Base-by-base conservation (phyloP, 2,888 invertebrate genomes). In the Stictocephala bisonia region DNA sequence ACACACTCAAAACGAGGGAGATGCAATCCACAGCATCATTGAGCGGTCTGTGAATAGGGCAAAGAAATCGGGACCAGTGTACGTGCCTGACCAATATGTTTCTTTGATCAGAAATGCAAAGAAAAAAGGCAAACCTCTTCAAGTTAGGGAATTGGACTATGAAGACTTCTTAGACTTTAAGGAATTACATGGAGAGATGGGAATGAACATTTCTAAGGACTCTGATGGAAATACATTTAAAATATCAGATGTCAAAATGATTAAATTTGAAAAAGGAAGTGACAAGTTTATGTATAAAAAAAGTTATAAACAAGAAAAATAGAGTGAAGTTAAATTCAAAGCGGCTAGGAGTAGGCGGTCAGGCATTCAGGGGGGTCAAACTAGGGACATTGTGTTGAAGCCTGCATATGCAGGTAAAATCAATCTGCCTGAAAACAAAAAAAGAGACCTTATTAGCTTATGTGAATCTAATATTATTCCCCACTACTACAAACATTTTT, bases 61-160 rank as follows among this genome's bases (percentile, higher is more conserved):
- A 11, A 70, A 76, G 68, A 75, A 75, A 72, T 73, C 74, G 58
- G 75, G 76, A 20, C 73, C 78, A 15, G 74, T 78, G 27, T 78
- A 78, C 58, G 68, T 74, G 31, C 77, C 79, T 58, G 75, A 75
- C n/a, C 72, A 74, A 67, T 77, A 75, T 70, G 72, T 72, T 66
- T 77, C 77, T 20, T 56, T 80, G 27, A 81, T 81, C 51, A 68
- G 78, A 9, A 73, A 76, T 24, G 79, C 80, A 2, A 80, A 78
- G 72, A 81, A 81, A 72, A 74, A 77, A 68, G 79, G 79, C 67
- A 71, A 56, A 0, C 74, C 79, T 18, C 77, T 77, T 58, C 74
- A 72, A 51, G 79, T 81, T 4, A 29, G 73, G 29, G 80, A 81
- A 77, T 77, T 82, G 77, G 76, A 74, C 20, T 76, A 78, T 75